A percentile compares a stretch with the other conserved stretches of the same genome.
These are phyloP conservation scores for Trachops cirrhosus DNA, from an alignment of 2,797 vertebrate species.

Conservation along the genomic window DNA sequence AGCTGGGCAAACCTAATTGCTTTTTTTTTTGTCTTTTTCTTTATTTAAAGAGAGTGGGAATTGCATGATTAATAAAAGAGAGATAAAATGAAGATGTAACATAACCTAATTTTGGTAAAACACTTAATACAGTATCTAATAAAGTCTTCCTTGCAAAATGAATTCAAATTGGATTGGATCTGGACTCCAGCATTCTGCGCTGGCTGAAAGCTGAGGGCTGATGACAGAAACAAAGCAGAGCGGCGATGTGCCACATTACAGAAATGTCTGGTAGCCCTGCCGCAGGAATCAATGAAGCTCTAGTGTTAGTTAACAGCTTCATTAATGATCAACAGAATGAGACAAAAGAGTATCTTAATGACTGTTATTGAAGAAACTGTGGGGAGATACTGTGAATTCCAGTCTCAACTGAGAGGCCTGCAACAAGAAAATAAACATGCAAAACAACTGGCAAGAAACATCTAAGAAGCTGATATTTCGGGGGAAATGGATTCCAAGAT, in stretches of 20 bases:
- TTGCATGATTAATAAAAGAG: constrained; percentile 71
- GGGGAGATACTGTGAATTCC: not conserved
- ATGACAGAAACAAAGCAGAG: constrained; percentile 32
- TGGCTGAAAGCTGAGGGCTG: not conserved
- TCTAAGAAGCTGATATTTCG: not conserved
- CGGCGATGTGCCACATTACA: not conserved
- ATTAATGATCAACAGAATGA: constrained; percentile 50
- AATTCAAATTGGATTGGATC: constrained; percentile 69
- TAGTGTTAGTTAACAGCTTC: constrained; percentile 63
- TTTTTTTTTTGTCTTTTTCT: not conserved
- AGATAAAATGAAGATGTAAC: constrained; percentile 64
- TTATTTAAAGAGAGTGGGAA: constrained; percentile 34
- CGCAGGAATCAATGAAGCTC: constrained; percentile 38
- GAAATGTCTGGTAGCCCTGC: not conserved
- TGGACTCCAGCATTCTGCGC: constrained; percentile 16
- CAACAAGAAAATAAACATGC: constrained; percentile 4
- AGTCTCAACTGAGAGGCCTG: not conserved
- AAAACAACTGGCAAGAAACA: not conserved
- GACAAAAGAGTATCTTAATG: constrained; percentile 48
- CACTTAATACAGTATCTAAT: constrained; percentile 68
- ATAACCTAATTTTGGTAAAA: constrained; percentile 71
- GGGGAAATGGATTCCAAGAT: not conserved
- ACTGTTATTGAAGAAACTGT: constrained; percentile 45
- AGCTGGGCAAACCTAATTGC: constrained; percentile 74
- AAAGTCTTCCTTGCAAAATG: constrained; percentile 67